Evolutionary conservation across 2,797 vertebrate genomes (phyloP).

Genomic region (Cynopterus sphinx): DNA sequence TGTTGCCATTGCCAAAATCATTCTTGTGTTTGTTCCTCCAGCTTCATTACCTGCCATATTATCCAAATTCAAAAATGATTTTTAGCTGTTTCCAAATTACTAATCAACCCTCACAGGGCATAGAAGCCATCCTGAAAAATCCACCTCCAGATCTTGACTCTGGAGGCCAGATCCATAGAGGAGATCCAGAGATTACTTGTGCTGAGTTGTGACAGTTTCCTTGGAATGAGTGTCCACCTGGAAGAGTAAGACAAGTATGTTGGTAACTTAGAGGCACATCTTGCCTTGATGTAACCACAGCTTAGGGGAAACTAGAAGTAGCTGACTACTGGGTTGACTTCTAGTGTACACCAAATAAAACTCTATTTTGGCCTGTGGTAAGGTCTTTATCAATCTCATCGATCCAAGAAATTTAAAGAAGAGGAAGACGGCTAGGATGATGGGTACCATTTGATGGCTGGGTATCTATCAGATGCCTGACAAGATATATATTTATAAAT

Average conservation of each 20-base stretch:
- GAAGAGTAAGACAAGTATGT: background rate
- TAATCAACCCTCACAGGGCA: background rate
- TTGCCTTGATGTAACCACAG: background rate
- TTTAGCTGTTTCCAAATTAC: background rate
- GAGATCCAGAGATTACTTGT: background rate
- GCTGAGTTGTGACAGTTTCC: background rate
- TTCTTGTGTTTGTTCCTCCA: background rate
- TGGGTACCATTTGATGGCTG: background rate
- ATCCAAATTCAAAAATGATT: background rate
- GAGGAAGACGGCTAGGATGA: background rate
- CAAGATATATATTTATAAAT: background rate
- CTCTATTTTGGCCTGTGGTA: background rate
- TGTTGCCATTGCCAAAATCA: background rate
- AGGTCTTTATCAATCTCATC: background rate
- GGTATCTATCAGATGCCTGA: background rate
- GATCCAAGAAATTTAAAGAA: background rate
- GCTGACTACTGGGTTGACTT: background rate
- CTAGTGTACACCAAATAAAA: background rate
- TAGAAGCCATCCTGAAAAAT: background rate
- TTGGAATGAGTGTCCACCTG: background rate
- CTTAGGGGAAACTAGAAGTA: background rate
- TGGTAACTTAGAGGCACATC: background rate
- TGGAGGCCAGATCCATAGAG: background rate
- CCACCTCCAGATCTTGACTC: background rate
- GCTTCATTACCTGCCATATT: background rate